Evolutionary conservation across 2,113 vertebrate genomes (phyloP).

Genomic region (Bettongia penicillata): DNA sequence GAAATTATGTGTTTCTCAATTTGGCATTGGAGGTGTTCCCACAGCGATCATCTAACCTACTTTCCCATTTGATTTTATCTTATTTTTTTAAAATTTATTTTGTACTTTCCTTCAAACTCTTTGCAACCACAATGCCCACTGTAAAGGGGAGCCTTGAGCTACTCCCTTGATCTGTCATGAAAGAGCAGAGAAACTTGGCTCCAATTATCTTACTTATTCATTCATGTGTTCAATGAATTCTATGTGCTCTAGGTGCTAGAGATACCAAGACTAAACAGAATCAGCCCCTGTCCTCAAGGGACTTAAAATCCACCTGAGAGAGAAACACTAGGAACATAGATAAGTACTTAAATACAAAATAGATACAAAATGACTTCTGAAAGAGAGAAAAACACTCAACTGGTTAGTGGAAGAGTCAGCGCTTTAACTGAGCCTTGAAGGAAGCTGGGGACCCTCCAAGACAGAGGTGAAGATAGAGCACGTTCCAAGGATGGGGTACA

Average conservation of each 20-base stretch:
- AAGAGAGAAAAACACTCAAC: background rate
- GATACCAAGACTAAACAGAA: background rate
- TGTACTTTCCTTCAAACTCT: background rate
- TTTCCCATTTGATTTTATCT: background rate
- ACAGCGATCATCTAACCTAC: background rate
- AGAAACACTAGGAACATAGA: background rate
- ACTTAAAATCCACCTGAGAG: background rate
- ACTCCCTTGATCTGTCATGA: background rate
- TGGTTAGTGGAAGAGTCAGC: background rate
- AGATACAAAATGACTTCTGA: background rate
- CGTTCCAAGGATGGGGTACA: background rate
- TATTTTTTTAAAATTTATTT: background rate
- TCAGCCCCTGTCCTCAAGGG: background rate
- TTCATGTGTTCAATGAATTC: background rate
- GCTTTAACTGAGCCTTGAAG: background rate
- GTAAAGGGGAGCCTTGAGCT: background rate
- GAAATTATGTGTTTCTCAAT: background rate
- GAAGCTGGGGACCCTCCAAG: background rate
- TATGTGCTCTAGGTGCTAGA: background rate
- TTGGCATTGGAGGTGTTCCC: background rate
- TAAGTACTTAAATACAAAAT: background rate
- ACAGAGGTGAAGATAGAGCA: background rate
- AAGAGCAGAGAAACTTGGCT: background rate
- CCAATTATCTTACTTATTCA: background rate
- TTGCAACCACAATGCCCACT: background rate